These are phyloP conservation scores for Eulemur macaco DNA, from an alignment of 2,113 vertebrate species.

Conservation along the genomic window DNA sequence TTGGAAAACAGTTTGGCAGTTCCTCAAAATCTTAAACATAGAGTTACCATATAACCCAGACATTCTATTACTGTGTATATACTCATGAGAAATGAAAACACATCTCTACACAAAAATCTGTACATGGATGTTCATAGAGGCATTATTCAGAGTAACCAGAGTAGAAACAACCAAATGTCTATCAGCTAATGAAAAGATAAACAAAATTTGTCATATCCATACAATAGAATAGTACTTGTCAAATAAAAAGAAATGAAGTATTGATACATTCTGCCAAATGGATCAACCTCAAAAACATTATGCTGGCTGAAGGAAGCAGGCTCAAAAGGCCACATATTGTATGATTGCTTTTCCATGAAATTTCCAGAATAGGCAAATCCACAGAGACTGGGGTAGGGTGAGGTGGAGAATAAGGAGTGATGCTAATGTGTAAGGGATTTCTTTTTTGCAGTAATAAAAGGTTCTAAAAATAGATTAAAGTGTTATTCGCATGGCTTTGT, in stretches of 20 bases:
- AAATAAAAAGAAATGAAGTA: background rate
- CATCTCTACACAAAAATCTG: background rate
- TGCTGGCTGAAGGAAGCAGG: background rate
- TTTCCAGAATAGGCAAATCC: background rate
- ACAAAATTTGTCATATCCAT: background rate
- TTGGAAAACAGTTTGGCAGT: background rate
- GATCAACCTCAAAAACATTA: background rate
- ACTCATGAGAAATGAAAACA: background rate
- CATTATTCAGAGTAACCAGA: background rate
- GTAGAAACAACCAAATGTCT: background rate
- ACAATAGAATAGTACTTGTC: background rate
- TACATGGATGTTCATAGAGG: background rate
- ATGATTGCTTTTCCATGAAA: background rate
- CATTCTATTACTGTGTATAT: background rate
- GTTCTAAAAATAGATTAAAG: background rate
- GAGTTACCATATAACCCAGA: background rate
- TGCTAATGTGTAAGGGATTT: background rate
- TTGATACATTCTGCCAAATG: background rate
- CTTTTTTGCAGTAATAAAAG: background rate
- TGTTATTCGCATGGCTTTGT: background rate
- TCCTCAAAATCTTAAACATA: background rate
- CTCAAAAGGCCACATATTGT: background rate
- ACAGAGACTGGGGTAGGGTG: too few species aligned
- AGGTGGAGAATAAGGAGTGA: background rate
- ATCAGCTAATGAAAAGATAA: background rate